Percentiles rank a stretch among this genome's conserved stretches.
phyloP scores from a whole-genome alignment of 2,113 vertebrate species.

The Menura novaehollandiae region DNA sequence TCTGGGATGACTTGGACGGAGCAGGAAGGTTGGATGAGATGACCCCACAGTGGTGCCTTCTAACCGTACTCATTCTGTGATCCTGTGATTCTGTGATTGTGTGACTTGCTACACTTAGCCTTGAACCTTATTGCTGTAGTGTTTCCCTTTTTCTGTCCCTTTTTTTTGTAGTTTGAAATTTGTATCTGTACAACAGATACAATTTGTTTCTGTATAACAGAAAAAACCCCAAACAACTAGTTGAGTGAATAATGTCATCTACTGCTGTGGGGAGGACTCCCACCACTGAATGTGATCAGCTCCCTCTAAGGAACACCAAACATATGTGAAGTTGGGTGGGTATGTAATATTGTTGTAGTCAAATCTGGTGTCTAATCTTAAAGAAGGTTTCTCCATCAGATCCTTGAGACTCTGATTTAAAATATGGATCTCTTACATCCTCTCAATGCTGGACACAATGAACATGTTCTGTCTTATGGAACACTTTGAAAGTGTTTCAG shows the following conservation, averaged over 20 bases:
- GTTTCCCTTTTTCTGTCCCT: background rate
- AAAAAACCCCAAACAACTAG: background rate
- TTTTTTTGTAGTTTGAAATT: background rate
- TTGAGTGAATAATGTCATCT: background rate
- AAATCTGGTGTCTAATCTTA: background rate
- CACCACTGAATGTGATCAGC: background rate
- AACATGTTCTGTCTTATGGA: background rate
- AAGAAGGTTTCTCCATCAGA: background rate
- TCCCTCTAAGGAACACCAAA: background rate
- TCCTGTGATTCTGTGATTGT: background rate
- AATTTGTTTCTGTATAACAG: background rate
- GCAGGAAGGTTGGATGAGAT: background rate
- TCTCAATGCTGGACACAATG: background rate
- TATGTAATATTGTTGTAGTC: background rate
- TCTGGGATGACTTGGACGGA: background rate
- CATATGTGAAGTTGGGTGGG: fast-evolving
- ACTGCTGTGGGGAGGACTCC: background rate
- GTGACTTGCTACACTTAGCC: background rate
- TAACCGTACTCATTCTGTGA: background rate
- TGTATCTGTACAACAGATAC: background rate
- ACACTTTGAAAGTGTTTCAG: background rate
- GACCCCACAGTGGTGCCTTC: background rate
- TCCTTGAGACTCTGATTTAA: background rate
- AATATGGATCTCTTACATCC: background rate
- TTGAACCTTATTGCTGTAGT: background rate